These are phyloP conservation scores for Gila robusta DNA, from an alignment of 2,797 vertebrate genomes.

Conservation along the genomic window DNA sequence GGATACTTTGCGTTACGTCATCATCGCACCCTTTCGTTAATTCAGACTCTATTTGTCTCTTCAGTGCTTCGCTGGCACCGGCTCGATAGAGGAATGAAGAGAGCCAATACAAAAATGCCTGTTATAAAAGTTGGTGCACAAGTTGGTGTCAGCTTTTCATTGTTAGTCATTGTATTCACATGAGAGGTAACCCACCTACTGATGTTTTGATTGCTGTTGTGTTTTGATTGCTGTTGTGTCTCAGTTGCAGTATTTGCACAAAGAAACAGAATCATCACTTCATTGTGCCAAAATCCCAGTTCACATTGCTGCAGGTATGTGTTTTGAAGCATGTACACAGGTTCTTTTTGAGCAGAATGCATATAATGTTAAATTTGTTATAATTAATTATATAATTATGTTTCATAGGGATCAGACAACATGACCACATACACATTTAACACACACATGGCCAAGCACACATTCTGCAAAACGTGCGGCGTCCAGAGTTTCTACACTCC, in stretches of 20 bases:
- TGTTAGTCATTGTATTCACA: neutral
- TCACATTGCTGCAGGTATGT: slow-evolving; percentile 90
- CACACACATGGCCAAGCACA: slow-evolving; percentile 90
- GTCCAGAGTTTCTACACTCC: slow-evolving; percentile 97
- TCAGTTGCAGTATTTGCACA: slow-evolving; percentile 94
- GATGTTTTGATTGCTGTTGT: neutral
- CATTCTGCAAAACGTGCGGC: slow-evolving; percentile 95
- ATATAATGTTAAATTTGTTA: neutral
- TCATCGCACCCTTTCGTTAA: too few species aligned
- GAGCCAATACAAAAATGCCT: neutral
- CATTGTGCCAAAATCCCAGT: slow-evolving; percentile 88
- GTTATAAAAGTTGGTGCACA: neutral
- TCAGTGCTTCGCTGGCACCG: too few species aligned
- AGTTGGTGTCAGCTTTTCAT: neutral
- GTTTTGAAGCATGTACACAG: neutral
- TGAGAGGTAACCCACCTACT: neutral
- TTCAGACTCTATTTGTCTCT: too few species aligned
- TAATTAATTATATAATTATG: neutral
- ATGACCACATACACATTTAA: slow-evolving; percentile 94
- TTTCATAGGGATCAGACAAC: slow-evolving; percentile 85
- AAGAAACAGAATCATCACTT: slow-evolving; percentile 97
- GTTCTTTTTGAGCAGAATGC: neutral
- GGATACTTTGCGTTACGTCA: too few species aligned
- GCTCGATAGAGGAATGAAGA: too few species aligned
- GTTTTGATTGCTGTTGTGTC: neutral